These are phyloP conservation scores for Hucho hucho DNA, from an alignment of 2,113 vertebrate species.

Conservation along the genomic window DNA sequence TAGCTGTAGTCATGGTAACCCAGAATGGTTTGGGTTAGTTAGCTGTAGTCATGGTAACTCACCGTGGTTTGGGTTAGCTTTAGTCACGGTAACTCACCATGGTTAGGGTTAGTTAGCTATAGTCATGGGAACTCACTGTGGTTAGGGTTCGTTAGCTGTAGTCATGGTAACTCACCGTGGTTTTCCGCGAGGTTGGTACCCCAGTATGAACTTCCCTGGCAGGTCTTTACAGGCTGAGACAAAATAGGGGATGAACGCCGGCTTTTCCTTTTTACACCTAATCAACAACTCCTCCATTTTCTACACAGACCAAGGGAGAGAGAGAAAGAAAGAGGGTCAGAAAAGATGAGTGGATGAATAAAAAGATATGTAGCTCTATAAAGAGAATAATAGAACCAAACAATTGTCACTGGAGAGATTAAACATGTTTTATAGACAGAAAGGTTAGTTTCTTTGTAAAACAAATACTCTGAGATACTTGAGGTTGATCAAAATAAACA, in stretches of 20 bases:
- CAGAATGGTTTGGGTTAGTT: not conserved
- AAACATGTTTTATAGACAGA: too few species aligned
- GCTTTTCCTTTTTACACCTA: constrained; percentile 88
- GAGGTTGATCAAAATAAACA: not conserved
- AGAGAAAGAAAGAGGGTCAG: not conserved
- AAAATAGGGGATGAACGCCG: constrained; percentile 87
- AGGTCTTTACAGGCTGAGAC: constrained; percentile 88
- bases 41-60: not conserved
- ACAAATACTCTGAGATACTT: not conserved
- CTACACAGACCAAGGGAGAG: constrained; percentile 55
- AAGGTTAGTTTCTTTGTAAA: not conserved
- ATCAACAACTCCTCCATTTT: constrained; percentile 88
- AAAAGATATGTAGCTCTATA: not conserved
- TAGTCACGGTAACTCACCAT: constrained; percentile 57
- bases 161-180: constrained; percentile 68
- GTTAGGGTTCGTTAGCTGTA: too few species aligned
- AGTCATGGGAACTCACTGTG: not conserved
- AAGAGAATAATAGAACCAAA: not conserved
- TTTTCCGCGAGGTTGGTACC: constrained; percentile 85
- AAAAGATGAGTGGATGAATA: not conserved
- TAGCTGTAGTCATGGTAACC: not conserved
- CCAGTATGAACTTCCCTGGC: constrained; percentile 87
- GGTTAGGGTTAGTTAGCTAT: constrained; percentile 43
- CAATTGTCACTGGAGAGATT: too few species aligned
- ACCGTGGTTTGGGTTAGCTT: constrained; percentile 76